Evolutionary conservation across 2,888 invertebrate species (phyloP), one percentile per base, ranked within the genome.

Genomic region (Pandemis heparana): DNA sequence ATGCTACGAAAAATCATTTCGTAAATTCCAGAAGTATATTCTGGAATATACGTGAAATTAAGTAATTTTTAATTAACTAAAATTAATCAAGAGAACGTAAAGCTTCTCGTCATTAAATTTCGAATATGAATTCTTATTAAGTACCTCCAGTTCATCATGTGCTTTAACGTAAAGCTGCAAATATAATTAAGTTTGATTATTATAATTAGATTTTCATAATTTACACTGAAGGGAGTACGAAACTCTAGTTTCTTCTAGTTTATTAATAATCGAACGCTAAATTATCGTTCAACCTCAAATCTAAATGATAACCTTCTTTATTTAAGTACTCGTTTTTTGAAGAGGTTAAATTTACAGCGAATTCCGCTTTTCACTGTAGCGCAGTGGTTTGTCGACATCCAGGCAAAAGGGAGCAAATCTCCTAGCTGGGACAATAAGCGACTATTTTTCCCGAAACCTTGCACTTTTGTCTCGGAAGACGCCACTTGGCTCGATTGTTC

Each of bases 21-120:
- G 18, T 61, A 72, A 62, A 67, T 67, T 62, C 51, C 60, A 12
- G 23, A n/a, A n/a, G 18, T 61, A 72, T 56, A 67, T 67, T 62
- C 51, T 51, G 8, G 23, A 46, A 51, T 1, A n/a, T 53, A 53
- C 53, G 32, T 38, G 18, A 62, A 56, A 43, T 67, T 53, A 10
- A 72, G 62, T 67, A 53, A 67, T 66, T 71, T 71, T 6, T 66
- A 71, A 71, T 67, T 67, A 72, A 38, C 41, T 16, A 10, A 46
- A 62, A 67, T 71, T 72, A 72, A 67, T 72, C 67, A 62, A 18
- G 53, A 18, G 67, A 62, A 56, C 38, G 70, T 70, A 64, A 67
- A 53, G 67, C 67, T 53, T 72, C 61, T 61, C 66, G 43, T 53
- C 41, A 62, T 67, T 62, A 62, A 66, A 62, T 66, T 51, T 66